These are phyloP conservation scores for Ichneumon xanthorius DNA, from an alignment of 2,888 invertebrate genomes.

Conservation along the genomic window DNA sequence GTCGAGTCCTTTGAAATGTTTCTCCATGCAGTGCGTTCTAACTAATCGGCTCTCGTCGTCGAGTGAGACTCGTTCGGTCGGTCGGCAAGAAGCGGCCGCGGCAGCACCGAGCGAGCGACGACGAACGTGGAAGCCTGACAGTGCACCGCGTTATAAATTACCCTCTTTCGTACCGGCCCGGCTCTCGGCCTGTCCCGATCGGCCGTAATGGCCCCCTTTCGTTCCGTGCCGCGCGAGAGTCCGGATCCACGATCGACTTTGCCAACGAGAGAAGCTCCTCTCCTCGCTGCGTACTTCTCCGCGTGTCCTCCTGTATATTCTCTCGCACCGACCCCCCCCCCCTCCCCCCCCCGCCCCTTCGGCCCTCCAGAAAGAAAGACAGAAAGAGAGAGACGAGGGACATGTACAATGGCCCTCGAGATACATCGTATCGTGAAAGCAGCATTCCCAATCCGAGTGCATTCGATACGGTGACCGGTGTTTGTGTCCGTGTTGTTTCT, in stretches of 20 bases:
- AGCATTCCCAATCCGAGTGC: conserved; percentile 62
- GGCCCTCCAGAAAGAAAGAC: background rate
- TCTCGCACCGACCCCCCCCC: conserved; percentile 18
- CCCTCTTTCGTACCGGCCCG: conserved; percentile 63
- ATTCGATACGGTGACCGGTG: conserved; percentile 58
- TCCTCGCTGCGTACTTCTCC: conserved; percentile 20
- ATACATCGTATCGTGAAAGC: conserved; percentile 63
- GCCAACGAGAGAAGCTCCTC: conserved; percentile 61
- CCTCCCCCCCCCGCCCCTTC: background rate
- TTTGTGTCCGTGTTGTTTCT: conserved; percentile 31
- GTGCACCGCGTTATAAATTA: conserved; percentile 66
- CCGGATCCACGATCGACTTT: conserved; percentile 65
- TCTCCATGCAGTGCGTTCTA: conserved; percentile 56
- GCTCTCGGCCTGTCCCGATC: conserved; percentile 58
- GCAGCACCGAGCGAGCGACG: conserved; percentile 34
- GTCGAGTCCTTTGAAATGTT: conserved; percentile 52
- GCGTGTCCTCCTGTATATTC: conserved; percentile 24
- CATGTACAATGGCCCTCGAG: conserved; percentile 59
- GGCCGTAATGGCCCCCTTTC: conserved; percentile 68
- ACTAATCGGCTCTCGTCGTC: conserved; percentile 62
- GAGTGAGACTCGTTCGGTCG: conserved; percentile 65
- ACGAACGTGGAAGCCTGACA: conserved; percentile 66
- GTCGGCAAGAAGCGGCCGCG: conserved; percentile 65
- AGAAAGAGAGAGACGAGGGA: conserved; percentile 17
- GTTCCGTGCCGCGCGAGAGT: conserved; percentile 54